phyloP scores from a whole-genome alignment of 1,140 invertebrate genomes.

The Hormaphis cornu region DNA sequence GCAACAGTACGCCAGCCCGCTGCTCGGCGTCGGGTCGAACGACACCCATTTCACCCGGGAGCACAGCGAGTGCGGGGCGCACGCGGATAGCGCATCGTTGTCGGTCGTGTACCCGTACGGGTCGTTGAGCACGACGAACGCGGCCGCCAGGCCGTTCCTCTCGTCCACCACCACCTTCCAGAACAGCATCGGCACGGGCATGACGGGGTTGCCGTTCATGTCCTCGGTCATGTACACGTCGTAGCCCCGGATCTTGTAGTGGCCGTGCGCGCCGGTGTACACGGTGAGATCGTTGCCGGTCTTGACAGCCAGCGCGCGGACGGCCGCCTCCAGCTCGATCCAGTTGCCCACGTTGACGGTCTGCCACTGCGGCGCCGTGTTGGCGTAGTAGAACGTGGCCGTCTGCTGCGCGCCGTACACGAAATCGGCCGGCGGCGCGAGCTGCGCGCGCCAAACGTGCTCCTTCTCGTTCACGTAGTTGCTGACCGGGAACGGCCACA shows the following conservation, averaged over 20 bases:
- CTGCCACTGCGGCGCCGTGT: constrained; percentile 51
- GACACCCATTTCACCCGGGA: constrained; percentile 36
- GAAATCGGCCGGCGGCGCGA: constrained; percentile 45
- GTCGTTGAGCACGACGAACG: constrained; percentile 37
- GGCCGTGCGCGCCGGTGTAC: constrained; percentile 13
- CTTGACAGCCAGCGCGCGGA: constrained; percentile 17
- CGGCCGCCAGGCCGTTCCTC: constrained; percentile 24
- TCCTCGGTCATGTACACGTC: neutral
- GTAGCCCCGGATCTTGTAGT: neutral
- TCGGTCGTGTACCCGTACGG: constrained; percentile 27
- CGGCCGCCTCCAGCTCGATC: constrained; percentile 37
- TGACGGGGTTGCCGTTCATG: constrained; percentile 18
- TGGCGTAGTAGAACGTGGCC: constrained; percentile 47
- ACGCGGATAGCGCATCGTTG: neutral
- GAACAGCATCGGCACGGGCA: constrained; percentile 36
- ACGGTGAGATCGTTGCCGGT: constrained; percentile 3
- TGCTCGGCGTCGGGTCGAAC: constrained; percentile 28
- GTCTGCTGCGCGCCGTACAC: constrained; percentile 42
- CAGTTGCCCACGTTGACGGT: constrained; percentile 50
- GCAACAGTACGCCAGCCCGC: constrained; percentile 37
- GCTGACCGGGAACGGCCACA: neutral
- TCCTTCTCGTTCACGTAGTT: constrained; percentile 8
- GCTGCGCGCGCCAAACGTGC: constrained; percentile 41
- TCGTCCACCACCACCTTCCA: constrained; percentile 35
- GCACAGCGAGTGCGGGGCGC: constrained; percentile 35